Base-by-base conservation (phyloP, 2,113 vertebrate species). In the Grantiella picta region DNA sequence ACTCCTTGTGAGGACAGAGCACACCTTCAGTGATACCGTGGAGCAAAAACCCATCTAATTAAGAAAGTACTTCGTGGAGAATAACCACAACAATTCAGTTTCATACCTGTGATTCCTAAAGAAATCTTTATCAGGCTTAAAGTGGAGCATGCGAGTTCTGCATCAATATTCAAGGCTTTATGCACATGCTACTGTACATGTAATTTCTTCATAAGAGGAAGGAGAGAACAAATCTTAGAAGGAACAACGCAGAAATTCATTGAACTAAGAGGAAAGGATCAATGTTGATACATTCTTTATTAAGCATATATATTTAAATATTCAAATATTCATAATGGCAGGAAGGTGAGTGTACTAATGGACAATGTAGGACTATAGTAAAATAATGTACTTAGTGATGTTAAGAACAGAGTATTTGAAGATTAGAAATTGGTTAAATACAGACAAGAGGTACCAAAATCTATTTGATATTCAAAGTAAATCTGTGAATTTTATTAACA, bases 201-300 rank as follows among this genome's bases (percentile, higher is more conserved):
- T 63, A 85, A 88, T 90, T 95, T 50, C 84, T 85, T 73, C 54
- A 3, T 44, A 88, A 77, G 68, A 66, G 54, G 45, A 94, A 88
- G 35, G 47, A 57, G 38, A 76, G n/a, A 91, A 59, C 54, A 77
- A 70, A 73, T 88, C 75, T 90, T 80, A 60, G 71, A 87, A 85
- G 71, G 45, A 76, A 40, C 12, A 44, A 31, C 28, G 40, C 7
- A 70, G 71, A 86, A 90, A 89, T 86, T 68, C 50, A 59, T 28
- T 93, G 60, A 86, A 64, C 45, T 85, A 80, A 85, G 47, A 69
- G 56, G 56, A 70, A 73, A 20, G 11, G 19, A 88, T 66, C 52
- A 28, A 88, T 77, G 64, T 31, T 73, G 47, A 88, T 86, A 83
- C 90, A 95, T 82, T 92, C 19, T 91, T 94, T 60, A 31, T 88